Evolutionary conservation across 1,140 invertebrate genomes (phyloP).

Genomic region (Babylonia areolata): DNA sequence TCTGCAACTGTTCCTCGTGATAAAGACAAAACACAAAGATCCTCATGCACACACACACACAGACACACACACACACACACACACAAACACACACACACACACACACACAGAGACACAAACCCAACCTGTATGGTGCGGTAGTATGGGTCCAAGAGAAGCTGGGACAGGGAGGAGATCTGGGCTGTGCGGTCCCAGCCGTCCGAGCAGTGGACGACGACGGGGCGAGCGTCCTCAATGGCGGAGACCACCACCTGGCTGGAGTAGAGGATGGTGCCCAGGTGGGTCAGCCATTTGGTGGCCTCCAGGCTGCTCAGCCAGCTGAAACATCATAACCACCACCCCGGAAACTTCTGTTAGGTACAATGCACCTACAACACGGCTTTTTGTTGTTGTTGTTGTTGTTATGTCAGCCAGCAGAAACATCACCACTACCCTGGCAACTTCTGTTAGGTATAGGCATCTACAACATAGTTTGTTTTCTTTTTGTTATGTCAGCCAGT

Average conservation of each 20-base stretch:
- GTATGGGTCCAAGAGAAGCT: constrained; percentile 94
- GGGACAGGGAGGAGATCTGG: constrained; percentile 92
- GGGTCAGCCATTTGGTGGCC: constrained; percentile 92
- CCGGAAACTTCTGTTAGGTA: neutral
- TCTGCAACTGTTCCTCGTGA: too few relatives aligned
- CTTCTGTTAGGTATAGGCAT: too few relatives aligned
- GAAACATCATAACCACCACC: constrained; percentile 56
- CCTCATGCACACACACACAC: too few relatives aligned
- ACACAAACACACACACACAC: too few relatives aligned
- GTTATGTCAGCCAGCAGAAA: too few relatives aligned
- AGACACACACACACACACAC: neutral
- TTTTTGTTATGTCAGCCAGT: too few relatives aligned
- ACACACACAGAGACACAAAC: neutral
- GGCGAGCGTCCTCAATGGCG: constrained; percentile 82
- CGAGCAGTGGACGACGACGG: constrained; percentile 94
- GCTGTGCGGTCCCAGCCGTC: constrained; percentile 98
- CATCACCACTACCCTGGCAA: too few relatives aligned
- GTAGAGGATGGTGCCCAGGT: constrained; percentile 88
- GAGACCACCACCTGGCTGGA: constrained; percentile 87
- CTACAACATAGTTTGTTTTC: too few relatives aligned
- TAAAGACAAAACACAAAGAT: too few relatives aligned
- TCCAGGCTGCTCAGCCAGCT: constrained; percentile 92
- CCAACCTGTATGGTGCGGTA: constrained; percentile 92
- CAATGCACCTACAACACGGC: neutral
- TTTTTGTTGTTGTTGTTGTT: neutral